phyloP scores from a whole-genome alignment of 2,113 vertebrate genomes.

The Triplophysa siluroides region DNA sequence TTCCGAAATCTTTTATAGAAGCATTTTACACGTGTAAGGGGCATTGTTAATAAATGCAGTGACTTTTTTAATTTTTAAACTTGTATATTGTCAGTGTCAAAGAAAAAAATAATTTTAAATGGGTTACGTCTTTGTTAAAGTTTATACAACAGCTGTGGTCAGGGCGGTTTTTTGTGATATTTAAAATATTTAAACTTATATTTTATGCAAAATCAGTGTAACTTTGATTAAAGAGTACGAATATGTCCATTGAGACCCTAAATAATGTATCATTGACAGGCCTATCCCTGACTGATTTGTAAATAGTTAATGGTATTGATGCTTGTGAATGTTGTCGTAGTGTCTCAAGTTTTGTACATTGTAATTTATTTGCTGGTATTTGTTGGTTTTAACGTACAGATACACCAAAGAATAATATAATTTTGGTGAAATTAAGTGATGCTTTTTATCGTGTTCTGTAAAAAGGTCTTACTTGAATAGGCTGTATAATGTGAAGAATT shows the following conservation, averaged over 20 bases:
- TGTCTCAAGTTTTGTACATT: constrained; percentile 94
- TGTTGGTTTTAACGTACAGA: constrained; percentile 83
- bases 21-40: constrained; percentile 44
- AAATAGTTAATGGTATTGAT: constrained; percentile 83
- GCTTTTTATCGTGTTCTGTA: constrained; percentile 82
- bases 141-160: constrained; percentile 71
- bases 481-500: constrained; percentile 87
- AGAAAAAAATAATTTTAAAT: constrained; percentile 38
- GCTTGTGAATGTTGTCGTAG: constrained; percentile 87
- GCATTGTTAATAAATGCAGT: constrained; percentile 38
- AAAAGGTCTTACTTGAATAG: constrained; percentile 91
- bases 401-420: constrained; percentile 97
- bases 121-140: constrained; percentile 67
- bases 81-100: constrained; percentile 39
- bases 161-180: constrained; percentile 75
- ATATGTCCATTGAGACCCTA: constrained; percentile 89
- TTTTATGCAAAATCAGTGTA: constrained; percentile 81
- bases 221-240: constrained; percentile 86
- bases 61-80: constrained; percentile 44
- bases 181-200: constrained; percentile 82
- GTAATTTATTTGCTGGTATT: constrained; percentile 97
- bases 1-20: constrained; percentile 35
- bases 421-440: constrained; percentile 90
- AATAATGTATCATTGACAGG: constrained; percentile 79
- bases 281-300: constrained; percentile 83